These are phyloP conservation scores for Mesoclemmys tuberculata DNA, from an alignment of 2,113 vertebrate species.

Conservation along the genomic window DNA sequence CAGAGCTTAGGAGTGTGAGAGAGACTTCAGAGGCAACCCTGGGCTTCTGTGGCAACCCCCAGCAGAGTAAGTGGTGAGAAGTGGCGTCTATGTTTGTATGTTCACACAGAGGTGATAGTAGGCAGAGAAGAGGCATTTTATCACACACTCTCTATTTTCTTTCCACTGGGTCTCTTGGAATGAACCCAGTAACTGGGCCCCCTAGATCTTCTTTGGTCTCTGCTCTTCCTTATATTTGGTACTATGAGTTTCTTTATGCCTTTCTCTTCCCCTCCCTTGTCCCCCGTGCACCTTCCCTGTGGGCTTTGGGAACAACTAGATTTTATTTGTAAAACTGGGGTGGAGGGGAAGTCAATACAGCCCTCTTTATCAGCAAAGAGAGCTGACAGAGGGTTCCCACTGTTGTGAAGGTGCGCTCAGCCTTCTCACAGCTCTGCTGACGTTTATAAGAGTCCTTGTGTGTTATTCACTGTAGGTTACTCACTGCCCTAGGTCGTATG, in stretches of 20 bases:
- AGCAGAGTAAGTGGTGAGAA: neutral
- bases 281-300: neutral
- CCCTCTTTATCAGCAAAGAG: neutral
- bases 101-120: neutral
- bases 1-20: neutral
- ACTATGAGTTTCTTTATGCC: neutral
- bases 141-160: too few relatives aligned
- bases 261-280: neutral
- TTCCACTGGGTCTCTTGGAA: neutral
- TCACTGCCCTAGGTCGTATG: neutral
- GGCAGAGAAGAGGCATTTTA: neutral
- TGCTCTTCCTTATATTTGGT: neutral
- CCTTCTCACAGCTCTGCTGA: rapidly evolving
- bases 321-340: neutral
- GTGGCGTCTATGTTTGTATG: neutral
- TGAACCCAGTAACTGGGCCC: rapidly evolving
- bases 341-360: neutral
- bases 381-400: neutral
- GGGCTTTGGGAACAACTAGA: neutral
- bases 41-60: neutral
- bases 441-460: rapidly evolving
- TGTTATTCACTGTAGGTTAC: neutral
- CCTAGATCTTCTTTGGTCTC: neutral
- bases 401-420: neutral
- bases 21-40: neutral